These are phyloP conservation scores for Hypomesus transpacificus DNA, from an alignment of 2,113 vertebrate species.

Conservation along the genomic window DNA sequence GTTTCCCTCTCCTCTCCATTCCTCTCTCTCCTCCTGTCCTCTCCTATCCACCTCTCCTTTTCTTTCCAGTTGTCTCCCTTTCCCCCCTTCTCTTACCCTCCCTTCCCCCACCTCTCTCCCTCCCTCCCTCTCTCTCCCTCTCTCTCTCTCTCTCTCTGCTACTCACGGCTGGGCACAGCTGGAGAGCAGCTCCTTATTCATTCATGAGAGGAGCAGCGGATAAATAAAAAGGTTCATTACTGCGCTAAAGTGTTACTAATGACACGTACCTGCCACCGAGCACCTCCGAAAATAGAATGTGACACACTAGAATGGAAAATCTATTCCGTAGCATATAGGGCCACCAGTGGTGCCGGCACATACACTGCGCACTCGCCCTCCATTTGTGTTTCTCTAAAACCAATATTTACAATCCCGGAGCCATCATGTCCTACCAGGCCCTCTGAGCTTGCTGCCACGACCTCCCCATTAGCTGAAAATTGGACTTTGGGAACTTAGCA, in stretches of 20 bases:
- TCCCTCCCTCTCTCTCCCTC: constrained; percentile 37
- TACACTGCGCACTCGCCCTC: constrained; percentile 73
- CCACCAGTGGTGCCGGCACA: constrained; percentile 64
- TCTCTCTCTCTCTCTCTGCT: constrained; percentile 58
- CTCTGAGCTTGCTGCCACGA: constrained; percentile 86
- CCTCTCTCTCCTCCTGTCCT: background rate
- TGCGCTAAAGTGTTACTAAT: constrained; percentile 98
- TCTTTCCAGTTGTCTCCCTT: constrained; percentile 1
- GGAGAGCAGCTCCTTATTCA: constrained; percentile 86
- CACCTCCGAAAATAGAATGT: constrained; percentile 99
- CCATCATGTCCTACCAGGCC: constrained; percentile 98
- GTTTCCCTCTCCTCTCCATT: background rate
- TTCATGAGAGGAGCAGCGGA: constrained; percentile 93
- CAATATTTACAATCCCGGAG: constrained; percentile 95
- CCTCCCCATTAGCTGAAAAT: constrained; percentile 96
- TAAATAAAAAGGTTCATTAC: constrained; percentile 99
- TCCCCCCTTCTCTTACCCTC: constrained; percentile 12
- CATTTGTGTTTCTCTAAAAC: constrained; percentile 89
- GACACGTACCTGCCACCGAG: constrained; percentile 95
- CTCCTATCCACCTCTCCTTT: background rate
- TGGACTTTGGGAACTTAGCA: constrained; percentile 86
- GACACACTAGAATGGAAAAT: constrained; percentile 92
- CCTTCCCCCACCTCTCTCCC: background rate
- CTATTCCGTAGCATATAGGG: constrained; percentile 72
- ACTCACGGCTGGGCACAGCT: constrained; percentile 72